Base-by-base conservation (phyloP, 1,140 invertebrate genomes). In the Drosophila mauritiana region DNA sequence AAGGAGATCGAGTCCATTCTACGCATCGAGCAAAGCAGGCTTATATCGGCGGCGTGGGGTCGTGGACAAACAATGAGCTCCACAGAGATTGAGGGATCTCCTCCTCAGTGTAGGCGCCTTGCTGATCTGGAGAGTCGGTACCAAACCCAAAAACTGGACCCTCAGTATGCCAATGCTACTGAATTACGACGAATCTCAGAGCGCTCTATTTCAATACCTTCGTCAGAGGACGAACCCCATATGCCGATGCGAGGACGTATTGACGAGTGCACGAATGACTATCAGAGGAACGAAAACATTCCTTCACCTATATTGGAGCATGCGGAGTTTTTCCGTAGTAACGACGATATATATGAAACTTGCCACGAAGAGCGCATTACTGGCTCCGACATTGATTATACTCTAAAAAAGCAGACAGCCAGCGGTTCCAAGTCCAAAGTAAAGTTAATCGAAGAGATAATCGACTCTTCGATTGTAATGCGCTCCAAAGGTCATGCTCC, bases 11-110 rank as follows among this genome's bases (percentile, higher is more conserved):
- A 95, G 84, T 95, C 95, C 3, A 95, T 95, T 56, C 83, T 95
- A 20, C 95, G 95, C 76, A 93, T 94, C 25, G 95, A 95, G 80
- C 95, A 95, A 54, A 95, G 95, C 82, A 94, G 95, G 74, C 94
- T 95, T 39, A 94, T 94, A 5, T 94, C 94, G 1, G 94, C 94
- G 0, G 94, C 94, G 31, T 94, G 94, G 94, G 95, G 95, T 77
- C 92, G 95, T 61, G 95, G 95, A 12, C 95, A 95, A 88, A 95
- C 95, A 4, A 95, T 95, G 95, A 95, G 95, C 61, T 95, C 95
- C 0, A 95, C 95, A 4, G 95, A 95, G 93, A 95, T 95, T 11
- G 95, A 95, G 92, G 95, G 95, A 5, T 95, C 95, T 3, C 95
- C 95, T 1, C 95, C 95, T 2, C 94, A 95, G 68, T 95, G 94